A percentile compares a stretch with the other conserved stretches of the same genome.
phyloP scores from a whole-genome alignment of 92 coral and sea anemone genomes.

The Parazoanthus darwini region DNA sequence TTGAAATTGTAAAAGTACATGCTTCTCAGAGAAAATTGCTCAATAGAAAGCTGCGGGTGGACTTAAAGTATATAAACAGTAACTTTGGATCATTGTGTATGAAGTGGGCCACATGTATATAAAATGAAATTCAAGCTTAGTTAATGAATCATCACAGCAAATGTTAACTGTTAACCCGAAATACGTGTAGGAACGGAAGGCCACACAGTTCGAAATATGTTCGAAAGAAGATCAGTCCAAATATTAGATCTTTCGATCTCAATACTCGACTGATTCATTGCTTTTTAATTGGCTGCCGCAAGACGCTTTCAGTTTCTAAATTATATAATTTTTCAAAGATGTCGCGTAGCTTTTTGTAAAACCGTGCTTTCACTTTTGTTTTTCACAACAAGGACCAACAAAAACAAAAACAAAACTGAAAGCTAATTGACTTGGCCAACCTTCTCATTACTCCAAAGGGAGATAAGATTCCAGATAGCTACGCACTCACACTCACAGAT shows the following conservation, averaged over 20 bases:
- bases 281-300: constrained; percentile 7
- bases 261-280: background rate
- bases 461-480: background rate
- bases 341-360: background rate
- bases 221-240: background rate
- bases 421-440: background rate
- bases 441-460: constrained; percentile 1
- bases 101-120: background rate
- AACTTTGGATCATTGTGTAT: constrained; percentile 1
- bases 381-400: background rate
- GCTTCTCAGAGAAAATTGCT: background rate
- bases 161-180: background rate
- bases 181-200: background rate
- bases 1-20: background rate
- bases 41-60: background rate
- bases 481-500: background rate
- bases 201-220: background rate
- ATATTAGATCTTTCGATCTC: background rate
- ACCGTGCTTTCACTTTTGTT: background rate
- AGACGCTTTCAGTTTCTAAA: background rate
- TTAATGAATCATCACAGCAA: background rate
- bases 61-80: background rate
- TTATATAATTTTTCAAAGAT: too few species aligned
- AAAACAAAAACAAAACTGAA: background rate
- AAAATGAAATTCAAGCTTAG: background rate